A percentile compares a stretch with the other conserved stretches of the same genome.
These are phyloP conservation scores for Carlito syrichta DNA, from an alignment of 2,113 vertebrate genomes.

Conservation along the genomic window DNA sequence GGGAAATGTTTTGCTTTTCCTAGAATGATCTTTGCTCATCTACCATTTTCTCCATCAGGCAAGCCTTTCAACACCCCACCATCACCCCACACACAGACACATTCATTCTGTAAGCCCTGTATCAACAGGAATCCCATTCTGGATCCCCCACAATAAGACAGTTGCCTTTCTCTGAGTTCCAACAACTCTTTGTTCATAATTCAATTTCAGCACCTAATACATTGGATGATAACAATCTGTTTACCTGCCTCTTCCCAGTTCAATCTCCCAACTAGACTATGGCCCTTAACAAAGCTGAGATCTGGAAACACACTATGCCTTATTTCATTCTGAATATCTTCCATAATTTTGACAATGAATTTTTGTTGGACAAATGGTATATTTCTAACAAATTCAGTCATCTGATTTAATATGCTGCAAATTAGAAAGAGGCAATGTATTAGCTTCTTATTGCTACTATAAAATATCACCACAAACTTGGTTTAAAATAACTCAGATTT, in stretches of 20 bases:
- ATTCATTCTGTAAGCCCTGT: background rate
- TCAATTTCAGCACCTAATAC: background rate
- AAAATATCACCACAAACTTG: background rate
- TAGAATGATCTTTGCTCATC: background rate
- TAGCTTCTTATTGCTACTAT: background rate
- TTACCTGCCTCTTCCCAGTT: background rate
- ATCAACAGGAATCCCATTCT: background rate
- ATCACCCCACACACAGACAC: background rate
- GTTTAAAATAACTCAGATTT: background rate
- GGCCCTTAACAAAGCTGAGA: background rate
- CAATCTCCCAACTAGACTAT: background rate
- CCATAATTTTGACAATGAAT: background rate
- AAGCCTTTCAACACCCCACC: too few species aligned
- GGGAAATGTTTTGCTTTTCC: background rate
- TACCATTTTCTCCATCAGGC: background rate
- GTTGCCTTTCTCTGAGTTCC: background rate
- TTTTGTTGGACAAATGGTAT: background rate
- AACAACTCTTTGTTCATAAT: background rate
- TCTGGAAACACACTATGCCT: background rate
- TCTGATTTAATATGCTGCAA: background rate
- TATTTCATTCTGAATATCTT: background rate
- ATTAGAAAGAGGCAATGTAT: background rate
- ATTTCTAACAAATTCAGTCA: background rate
- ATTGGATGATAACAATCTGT: background rate
- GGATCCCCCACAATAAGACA: background rate